phyloP scores from a whole-genome alignment of 2,113 vertebrate genomes.

The Odontesthes bonariensis region DNA sequence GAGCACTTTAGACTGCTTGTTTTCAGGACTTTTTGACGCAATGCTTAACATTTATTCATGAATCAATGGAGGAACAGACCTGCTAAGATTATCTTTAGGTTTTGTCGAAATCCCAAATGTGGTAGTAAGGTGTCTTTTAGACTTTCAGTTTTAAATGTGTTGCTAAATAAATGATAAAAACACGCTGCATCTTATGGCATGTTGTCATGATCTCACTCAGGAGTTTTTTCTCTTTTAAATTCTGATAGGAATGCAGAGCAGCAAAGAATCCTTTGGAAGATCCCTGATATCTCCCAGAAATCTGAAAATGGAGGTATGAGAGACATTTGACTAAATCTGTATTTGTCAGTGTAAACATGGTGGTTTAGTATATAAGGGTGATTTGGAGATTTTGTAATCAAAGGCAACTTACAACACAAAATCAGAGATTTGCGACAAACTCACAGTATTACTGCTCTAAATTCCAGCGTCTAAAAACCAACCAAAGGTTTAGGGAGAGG shows the following conservation, averaged over 20 bases:
- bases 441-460: neutral
- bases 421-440: neutral
- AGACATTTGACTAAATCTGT: neutral
- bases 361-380: neutral
- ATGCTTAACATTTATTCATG: too few relatives aligned
- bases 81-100: neutral
- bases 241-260: slow-evolving; percentile 92
- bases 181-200: neutral
- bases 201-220: neutral
- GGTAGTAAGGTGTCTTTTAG: neutral
- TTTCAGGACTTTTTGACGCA: too few relatives aligned
- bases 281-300: slow-evolving; percentile 98
- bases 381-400: neutral
- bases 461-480: neutral
- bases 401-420: neutral
- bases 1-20: too few relatives aligned
- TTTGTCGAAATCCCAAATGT: neutral
- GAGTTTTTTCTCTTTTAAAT: slow-evolving; percentile 18
- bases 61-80: neutral
- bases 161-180: neutral
- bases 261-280: slow-evolving; percentile 98
- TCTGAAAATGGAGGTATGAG: slow-evolving; percentile 96
- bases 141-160: neutral
- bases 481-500: too few relatives aligned
- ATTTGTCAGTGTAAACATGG: neutral